phyloP scores from a whole-genome alignment of 2,888 invertebrate genomes.

The Myathropa florea region DNA sequence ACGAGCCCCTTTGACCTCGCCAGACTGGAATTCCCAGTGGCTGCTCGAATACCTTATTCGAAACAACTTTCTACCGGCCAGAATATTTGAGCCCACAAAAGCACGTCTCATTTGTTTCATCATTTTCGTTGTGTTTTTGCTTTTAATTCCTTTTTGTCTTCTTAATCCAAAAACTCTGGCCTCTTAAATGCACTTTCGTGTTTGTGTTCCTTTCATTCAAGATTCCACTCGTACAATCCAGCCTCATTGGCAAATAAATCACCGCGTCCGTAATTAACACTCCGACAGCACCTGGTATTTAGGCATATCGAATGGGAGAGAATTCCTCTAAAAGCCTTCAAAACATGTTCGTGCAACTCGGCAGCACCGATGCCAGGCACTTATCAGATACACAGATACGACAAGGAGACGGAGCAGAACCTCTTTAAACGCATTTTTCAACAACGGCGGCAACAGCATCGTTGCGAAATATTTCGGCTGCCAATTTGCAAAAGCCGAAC shows the following conservation, averaged over 20 bases:
- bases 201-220: slow-evolving; percentile 29
- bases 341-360: slow-evolving; percentile 21
- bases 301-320: slow-evolving; percentile 7
- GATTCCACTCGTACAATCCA: slow-evolving; percentile 35
- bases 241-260: slow-evolving; percentile 49
- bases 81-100: neutral
- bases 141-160: neutral
- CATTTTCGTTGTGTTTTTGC: too few relatives aligned
- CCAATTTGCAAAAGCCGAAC: slow-evolving; percentile 12
- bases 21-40: neutral
- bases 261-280: slow-evolving; percentile 51
- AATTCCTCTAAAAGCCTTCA: slow-evolving; percentile 12
- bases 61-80: slow-evolving; percentile 18
- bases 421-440: neutral
- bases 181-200: slow-evolving; percentile 40
- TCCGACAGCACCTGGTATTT: slow-evolving; percentile 53
- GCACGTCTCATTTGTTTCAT: slow-evolving; percentile 1
- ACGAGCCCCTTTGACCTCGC: slow-evolving; percentile 2
- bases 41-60: neutral
- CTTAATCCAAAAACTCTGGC: neutral
- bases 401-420: neutral
- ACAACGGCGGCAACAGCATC: neutral
- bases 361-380: neutral
- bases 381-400: slow-evolving; percentile 20
- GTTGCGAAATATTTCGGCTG: slow-evolving; percentile 39